Conservation (phyloP, 2,888 invertebrate species). For the Pyrrhosoma nymphula region DNA sequence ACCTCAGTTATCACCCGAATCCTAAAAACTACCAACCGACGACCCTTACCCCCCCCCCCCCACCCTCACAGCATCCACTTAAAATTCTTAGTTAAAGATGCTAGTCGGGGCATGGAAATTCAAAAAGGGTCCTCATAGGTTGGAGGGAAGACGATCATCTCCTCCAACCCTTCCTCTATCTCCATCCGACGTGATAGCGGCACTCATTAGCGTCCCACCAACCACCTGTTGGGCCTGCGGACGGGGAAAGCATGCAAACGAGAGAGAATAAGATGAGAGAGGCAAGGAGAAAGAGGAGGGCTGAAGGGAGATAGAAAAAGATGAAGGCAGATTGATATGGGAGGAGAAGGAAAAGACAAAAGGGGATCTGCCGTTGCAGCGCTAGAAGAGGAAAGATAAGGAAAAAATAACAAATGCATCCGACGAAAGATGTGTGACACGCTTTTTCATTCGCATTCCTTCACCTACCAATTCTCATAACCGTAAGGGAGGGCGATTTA, state of each 20-base stretch:
- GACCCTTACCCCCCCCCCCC: neutral
- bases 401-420: no score
- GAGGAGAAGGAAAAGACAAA: no score
- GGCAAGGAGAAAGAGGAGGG: neutral
- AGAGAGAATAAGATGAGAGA: no score
- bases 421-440: no score
- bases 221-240: neutral
- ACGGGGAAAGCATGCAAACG: neutral
- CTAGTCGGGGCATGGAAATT: neutral
- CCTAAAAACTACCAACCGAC: neutral
- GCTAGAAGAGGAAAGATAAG: no score
- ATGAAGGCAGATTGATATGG: no score
- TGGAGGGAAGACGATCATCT: neutral
- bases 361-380: no score
- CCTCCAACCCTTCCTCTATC: neutral
- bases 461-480: no score
- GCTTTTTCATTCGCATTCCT: no score
- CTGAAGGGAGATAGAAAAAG: neutral
- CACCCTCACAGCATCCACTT: neutral
- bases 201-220: neutral
- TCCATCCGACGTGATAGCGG: neutral
- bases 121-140: neutral
- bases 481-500: no score
- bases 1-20: no score
- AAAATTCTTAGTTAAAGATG: neutral